Percentiles rank a stretch among this genome's conserved stretches.
phyloP scores from a whole-genome alignment of 1,140 invertebrate species.

The Sitodiplosis mosellana region DNA sequence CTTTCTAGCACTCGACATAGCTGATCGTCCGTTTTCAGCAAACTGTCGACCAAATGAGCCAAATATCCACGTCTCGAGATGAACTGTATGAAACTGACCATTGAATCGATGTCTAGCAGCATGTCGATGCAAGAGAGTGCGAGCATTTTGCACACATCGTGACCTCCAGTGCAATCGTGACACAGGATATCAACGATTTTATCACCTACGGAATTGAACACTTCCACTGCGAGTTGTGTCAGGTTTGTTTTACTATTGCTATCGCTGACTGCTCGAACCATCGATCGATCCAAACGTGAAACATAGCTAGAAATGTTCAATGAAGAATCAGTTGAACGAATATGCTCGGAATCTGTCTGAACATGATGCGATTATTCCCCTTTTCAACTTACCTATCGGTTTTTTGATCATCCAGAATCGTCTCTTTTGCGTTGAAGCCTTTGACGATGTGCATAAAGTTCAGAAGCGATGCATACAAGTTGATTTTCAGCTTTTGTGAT shows the following conservation, averaged over 20 bases:
- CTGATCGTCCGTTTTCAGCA: slow-evolving; percentile 53
- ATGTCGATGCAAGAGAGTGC: slow-evolving; percentile 64
- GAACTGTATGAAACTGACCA: slow-evolving; percentile 49
- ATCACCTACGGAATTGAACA: slow-evolving; percentile 54
- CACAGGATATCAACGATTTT: slow-evolving; percentile 67
- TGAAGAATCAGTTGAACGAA: background rate
- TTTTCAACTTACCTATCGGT: background rate
- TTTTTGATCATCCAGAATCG: background rate
- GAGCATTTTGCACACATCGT: slow-evolving; percentile 77
- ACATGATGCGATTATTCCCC: too few relatives aligned
- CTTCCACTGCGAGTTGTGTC: slow-evolving; percentile 25
- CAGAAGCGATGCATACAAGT: slow-evolving; percentile 58
- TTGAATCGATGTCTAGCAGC: slow-evolving; percentile 54
- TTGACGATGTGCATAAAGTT: slow-evolving; percentile 61
- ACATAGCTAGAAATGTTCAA: slow-evolving; percentile 23
- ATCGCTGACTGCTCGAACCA: slow-evolving; percentile 19
- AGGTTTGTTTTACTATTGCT: slow-evolving; percentile 7
- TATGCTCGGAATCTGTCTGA: background rate
- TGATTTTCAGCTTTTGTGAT: slow-evolving; percentile 64
- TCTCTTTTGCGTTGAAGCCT: slow-evolving; percentile 18
- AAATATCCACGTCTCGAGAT: slow-evolving; percentile 59
- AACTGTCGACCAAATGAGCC: slow-evolving; percentile 61
- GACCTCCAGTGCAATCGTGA: slow-evolving; percentile 68
- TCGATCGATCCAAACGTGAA: slow-evolving; percentile 34
- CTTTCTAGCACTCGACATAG: slow-evolving; percentile 49